Evolutionary conservation across 1,140 invertebrate genomes (phyloP), one percentile per base, ranked within the genome.

Genomic region (Philaenus spumarius): DNA sequence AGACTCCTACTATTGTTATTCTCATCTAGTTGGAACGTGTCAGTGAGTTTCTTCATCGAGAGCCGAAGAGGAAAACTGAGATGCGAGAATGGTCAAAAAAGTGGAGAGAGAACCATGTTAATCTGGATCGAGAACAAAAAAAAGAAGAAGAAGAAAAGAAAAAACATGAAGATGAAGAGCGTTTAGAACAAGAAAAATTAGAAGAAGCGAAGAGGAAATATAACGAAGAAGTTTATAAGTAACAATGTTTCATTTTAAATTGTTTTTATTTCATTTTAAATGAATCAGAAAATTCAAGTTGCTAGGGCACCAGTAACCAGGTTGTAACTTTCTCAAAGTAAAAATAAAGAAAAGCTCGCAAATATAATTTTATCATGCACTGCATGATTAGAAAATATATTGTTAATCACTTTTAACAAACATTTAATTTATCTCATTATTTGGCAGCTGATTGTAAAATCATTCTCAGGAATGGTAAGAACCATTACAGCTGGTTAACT

Each of bases 221-320:
- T 26, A 60, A 60, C 24, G 45, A 55, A 35, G 59, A 60, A 30
- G 52, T 58, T 37, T 61, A 61, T 39, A 61, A 61, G 60, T 61
- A 53, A 45, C 47, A 42, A 47, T 24, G 3, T 15, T 47, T 20
- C 3, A 9, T 20, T 42, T 42, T 20, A 2, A 42, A 5, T 15
- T 42, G 40, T 5, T 5, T n/a, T n/a, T n/a, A n/a, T n/a, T n/a
- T n/a, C n/a, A n/a, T n/a, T n/a, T n/a, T n/a, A n/a, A n/a, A n/a
- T n/a, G n/a, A n/a, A n/a, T n/a, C n/a, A n/a, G n/a, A n/a, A n/a
- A n/a, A n/a, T n/a, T n/a, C n/a, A n/a, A n/a, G n/a, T n/a, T n/a
- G n/a, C n/a, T n/a, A n/a, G n/a, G n/a, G n/a, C n/a, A n/a, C n/a
- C n/a, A n/a, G n/a, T n/a, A n/a, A n/a, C n/a, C n/a, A n/a, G n/a